Evolutionary conservation across 2,888 invertebrate species (phyloP).

Genomic region (Dicroscelio sp.): DNA sequence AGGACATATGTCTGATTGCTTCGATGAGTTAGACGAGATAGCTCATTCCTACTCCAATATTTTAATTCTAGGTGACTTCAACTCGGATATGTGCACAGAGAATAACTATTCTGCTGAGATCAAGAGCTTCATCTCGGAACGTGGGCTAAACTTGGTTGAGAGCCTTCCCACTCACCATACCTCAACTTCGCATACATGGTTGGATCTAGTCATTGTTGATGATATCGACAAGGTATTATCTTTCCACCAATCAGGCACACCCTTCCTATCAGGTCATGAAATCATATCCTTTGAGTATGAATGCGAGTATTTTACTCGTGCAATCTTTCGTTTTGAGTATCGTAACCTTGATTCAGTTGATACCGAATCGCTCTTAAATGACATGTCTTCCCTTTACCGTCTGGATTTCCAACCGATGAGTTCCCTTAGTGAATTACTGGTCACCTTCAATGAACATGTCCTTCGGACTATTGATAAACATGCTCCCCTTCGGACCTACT

Average conservation of each 20-base stretch:
- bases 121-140: background rate
- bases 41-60: background rate
- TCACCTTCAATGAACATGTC: too few species aligned
- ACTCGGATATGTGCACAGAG: background rate
- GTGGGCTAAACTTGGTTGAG: background rate
- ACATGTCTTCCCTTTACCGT: too few species aligned
- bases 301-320: too few species aligned
- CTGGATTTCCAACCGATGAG: too few species aligned
- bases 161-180: constrained; percentile 2
- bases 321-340: background rate
- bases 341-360: background rate
- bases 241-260: background rate
- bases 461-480: background rate
- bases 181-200: background rate
- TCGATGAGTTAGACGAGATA: background rate
- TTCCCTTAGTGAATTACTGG: too few species aligned
- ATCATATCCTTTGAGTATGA: background rate
- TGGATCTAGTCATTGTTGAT: background rate
- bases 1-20: background rate
- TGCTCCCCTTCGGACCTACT: background rate
- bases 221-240: background rate
- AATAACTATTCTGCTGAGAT: background rate
- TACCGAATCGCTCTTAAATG: background rate
- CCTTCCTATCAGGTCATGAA: constrained; percentile 14
- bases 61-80: background rate